Conservation (phyloP, 2,888 invertebrate species). For the Andrena camellia region DNA sequence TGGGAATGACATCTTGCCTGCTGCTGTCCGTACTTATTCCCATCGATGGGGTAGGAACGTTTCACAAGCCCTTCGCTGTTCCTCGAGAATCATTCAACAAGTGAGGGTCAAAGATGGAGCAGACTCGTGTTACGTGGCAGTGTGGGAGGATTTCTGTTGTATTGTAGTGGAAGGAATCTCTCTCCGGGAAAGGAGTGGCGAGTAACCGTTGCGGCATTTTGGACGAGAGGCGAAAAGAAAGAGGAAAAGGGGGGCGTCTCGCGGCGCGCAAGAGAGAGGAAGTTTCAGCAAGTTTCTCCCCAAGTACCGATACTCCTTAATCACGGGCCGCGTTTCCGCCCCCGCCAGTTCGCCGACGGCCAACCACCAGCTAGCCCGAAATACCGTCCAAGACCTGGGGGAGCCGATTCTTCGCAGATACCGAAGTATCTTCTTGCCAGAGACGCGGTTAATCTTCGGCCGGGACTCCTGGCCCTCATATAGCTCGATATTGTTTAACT, state of each 20-base stretch:
- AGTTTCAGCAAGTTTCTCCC: constrained; percentile 56
- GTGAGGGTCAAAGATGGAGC: neutral
- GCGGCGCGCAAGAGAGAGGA: constrained; percentile 15
- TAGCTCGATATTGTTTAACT: constrained; percentile 85
- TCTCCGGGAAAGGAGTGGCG: too few relatives aligned
- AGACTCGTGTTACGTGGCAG: neutral
- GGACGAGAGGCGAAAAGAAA: too few relatives aligned
- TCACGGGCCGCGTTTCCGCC: constrained; percentile 44
- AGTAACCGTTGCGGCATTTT: too few relatives aligned
- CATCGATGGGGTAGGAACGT: neutral
- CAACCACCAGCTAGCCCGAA: constrained; percentile 52
- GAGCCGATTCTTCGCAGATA: constrained; percentile 68
- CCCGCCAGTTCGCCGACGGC: constrained; percentile 16
- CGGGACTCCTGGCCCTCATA: constrained; percentile 77
- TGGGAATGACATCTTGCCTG: neutral
- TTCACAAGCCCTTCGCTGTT: neutral
- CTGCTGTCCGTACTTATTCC: neutral
- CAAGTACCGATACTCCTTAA: constrained; percentile 60
- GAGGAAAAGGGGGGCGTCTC: neutral
- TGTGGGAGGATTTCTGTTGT: too few relatives aligned
- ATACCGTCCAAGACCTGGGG: constrained; percentile 61
- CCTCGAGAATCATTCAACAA: constrained; percentile 1
- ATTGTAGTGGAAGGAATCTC: too few relatives aligned
- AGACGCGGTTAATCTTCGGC: constrained; percentile 81
- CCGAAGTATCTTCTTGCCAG: constrained; percentile 72